These are phyloP conservation scores for Meloe dianella DNA, from an alignment of 2,888 invertebrate species.

Conservation along the genomic window DNA sequence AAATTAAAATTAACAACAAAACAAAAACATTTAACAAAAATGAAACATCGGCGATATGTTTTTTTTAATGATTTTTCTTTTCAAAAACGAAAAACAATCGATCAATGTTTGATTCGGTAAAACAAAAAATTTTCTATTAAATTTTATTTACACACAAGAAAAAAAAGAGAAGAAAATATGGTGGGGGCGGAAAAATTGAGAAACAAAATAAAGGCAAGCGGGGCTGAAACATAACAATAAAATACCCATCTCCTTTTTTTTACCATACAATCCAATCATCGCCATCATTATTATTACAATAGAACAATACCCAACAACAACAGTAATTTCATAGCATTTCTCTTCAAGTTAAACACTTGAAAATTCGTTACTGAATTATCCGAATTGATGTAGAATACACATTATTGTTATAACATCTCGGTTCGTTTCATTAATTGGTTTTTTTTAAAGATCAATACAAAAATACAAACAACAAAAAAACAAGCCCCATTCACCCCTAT, in stretches of 20 bases:
- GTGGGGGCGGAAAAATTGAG: background rate
- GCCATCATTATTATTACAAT: background rate
- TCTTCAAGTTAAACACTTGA: background rate
- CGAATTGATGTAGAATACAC: slow-evolving; percentile 5
- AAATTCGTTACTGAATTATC: slow-evolving; percentile 9
- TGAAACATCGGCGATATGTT: slow-evolving; percentile 17
- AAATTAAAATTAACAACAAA: slow-evolving; percentile 30
- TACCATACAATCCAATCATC: background rate
- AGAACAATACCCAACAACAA: slow-evolving; percentile 11
- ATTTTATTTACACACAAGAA: background rate
- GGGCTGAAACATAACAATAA: background rate
- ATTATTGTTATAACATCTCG: background rate
- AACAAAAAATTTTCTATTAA: slow-evolving; percentile 18
- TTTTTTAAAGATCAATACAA: background rate
- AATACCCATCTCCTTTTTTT: background rate
- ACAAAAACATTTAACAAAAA: slow-evolving; percentile 18
- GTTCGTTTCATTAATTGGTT: background rate
- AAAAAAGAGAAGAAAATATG: background rate
- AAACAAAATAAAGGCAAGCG: background rate
- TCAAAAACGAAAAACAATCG: background rate
- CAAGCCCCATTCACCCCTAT: background rate
- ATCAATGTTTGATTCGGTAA: slow-evolving; percentile 5
- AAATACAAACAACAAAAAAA: background rate
- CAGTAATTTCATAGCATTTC: background rate
- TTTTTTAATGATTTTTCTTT: background rate